These are phyloP conservation scores for Catharus fuscescens DNA, from an alignment of 2,113 vertebrate genomes.

Conservation along the genomic window DNA sequence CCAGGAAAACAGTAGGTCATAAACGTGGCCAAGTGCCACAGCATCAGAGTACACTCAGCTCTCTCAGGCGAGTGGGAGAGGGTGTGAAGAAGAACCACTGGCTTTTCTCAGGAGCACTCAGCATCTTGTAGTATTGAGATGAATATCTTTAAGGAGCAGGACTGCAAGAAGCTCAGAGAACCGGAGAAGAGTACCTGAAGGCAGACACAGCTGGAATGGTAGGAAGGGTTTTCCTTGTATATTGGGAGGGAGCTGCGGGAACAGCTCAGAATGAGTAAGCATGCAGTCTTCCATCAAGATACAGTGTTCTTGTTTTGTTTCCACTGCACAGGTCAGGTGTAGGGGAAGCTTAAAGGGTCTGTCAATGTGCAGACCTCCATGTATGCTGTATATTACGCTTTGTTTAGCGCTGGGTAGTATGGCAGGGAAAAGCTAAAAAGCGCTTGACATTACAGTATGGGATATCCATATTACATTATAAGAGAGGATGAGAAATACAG, in stretches of 20 bases:
- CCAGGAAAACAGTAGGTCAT: constrained; percentile 18
- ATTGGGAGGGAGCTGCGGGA: not conserved
- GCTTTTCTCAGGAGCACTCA: constrained; percentile 22
- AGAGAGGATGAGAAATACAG: not conserved
- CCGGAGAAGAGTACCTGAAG: constrained; percentile 22
- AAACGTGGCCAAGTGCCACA: not conserved
- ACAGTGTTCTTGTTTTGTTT: not conserved
- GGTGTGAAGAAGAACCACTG: not conserved
- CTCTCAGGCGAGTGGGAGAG: not conserved
- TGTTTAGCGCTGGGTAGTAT: not conserved
- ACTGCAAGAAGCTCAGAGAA: not conserved
- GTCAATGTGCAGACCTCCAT: not conserved
- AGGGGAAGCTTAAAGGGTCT: not conserved
- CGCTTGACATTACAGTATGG: not conserved
- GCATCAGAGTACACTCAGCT: not conserved
- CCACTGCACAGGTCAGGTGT: not conserved
- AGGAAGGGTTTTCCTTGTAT: constrained; percentile 40
- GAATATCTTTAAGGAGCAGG: not conserved
- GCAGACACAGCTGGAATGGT: constrained; percentile 34
- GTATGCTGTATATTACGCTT: not conserved
- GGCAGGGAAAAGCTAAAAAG: not conserved
- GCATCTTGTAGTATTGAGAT: constrained; percentile 12
- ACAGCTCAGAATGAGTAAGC: not conserved
- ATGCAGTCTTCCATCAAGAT: not conserved
- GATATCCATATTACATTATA: not conserved